Conservation (phyloP, 2,113 vertebrate species). For the mouse (Mus musculus) region DNA sequence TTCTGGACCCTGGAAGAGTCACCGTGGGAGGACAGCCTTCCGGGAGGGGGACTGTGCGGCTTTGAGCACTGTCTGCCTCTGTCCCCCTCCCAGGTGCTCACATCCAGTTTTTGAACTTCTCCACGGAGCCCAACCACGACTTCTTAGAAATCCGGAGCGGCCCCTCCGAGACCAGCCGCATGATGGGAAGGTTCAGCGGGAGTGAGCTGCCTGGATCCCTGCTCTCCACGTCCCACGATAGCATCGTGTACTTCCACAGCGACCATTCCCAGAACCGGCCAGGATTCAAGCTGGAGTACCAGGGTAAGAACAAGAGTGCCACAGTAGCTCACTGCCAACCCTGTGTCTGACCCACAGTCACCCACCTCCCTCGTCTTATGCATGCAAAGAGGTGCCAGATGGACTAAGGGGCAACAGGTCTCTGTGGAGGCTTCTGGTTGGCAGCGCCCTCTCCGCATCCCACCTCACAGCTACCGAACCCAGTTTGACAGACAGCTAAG, state of each 20-base stretch:
- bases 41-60: neutral
- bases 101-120: slow-evolving; percentile 98
- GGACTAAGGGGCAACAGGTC: neutral
- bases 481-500: neutral
- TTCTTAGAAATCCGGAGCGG: slow-evolving; percentile 97
- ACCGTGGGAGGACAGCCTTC: fast-evolving
- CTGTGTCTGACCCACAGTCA: neutral
- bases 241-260: slow-evolving; percentile 96
- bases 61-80: slow-evolving; percentile 39
- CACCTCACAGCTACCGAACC: neutral
- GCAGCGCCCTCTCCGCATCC: neutral
- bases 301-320: slow-evolving; percentile 87
- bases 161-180: slow-evolving; percentile 94
- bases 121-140: slow-evolving; percentile 98
- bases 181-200: slow-evolving; percentile 96
- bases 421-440: neutral
- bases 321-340: fast-evolving
- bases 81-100: slow-evolving; percentile 91
- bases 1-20: neutral
- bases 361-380: neutral
- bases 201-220: slow-evolving; percentile 91
- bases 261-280: slow-evolving; percentile 99
- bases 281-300: slow-evolving; percentile 97
- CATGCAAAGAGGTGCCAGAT: fast-evolving
- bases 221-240: slow-evolving; percentile 96